These are phyloP conservation scores for Parazoanthus swiftii DNA, from an alignment of 92 coral and sea anemone species.

Conservation along the genomic window DNA sequence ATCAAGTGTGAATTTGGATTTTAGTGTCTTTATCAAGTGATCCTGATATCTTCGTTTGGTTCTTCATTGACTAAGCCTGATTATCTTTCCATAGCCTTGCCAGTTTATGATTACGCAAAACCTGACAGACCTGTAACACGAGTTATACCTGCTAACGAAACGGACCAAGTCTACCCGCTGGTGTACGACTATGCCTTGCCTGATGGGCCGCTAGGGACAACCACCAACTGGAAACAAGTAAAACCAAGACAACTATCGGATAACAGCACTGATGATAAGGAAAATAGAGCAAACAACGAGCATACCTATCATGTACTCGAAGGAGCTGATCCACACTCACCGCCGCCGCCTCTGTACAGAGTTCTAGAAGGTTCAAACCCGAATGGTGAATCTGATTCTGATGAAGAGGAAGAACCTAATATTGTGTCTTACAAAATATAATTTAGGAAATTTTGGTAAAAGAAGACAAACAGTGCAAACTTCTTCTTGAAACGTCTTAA, in stretches of 20 bases:
- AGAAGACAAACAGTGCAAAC: neutral
- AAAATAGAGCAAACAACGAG: neutral
- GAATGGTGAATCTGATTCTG: neutral
- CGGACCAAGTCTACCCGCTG: neutral
- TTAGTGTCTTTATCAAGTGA: too few species aligned
- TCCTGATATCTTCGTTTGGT: too few species aligned
- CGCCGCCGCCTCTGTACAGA: neutral
- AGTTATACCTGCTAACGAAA: neutral
- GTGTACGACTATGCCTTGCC: constrained; percentile 16
- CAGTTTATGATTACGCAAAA: constrained; percentile 1
- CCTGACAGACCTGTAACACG: neutral
- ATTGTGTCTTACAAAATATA: neutral
- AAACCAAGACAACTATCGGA: neutral
- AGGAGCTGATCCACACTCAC: neutral
- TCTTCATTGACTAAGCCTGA: too few species aligned
- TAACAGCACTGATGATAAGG: neutral
- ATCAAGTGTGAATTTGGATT: too few species aligned
- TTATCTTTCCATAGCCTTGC: too few species aligned
- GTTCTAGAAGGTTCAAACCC: neutral
- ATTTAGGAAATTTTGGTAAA: neutral
- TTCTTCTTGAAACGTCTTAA: neutral
- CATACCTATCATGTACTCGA: neutral
- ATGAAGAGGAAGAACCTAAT: neutral
- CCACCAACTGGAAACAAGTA: neutral
- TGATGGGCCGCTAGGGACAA: neutral